Evolutionary conservation across 2,113 vertebrate species (phyloP), one percentile per base, ranked within the genome.

Genomic region (Pseudonaja textilis): DNA sequence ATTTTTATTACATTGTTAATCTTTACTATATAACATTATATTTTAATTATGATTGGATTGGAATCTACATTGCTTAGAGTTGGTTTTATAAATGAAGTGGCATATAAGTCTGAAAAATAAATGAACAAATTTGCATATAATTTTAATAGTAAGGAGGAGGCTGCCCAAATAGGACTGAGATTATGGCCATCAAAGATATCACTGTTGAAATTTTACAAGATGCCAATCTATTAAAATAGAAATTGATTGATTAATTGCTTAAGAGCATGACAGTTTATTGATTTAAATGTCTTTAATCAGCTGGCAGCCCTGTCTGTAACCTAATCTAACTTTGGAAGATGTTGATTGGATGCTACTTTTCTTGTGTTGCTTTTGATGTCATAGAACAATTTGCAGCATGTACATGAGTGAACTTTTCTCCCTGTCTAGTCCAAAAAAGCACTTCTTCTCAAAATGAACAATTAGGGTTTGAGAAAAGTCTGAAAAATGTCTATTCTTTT

Each of bases 401-500:
- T 89, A 1, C 29, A 26, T 34, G 90, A 92, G 93, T 47, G 64
- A 93, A 55, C 22, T 93, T 94, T 91, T 95, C 12, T n/a, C 52
- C 45, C 90, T 4, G 12, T 88, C 95, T 95, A 56, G 89, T 94
- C 90, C 93, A 85, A 18, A 95, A 93, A 91, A 89, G 89, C 92
- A 34, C 94, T 47, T 94, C 81, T 96, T 93, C 92, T 94, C 94
- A 90, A 96, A 97, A 97, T 96, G 94, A 97, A 97, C 93, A 96
- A 98, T 97, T 98, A 98, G 97, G 97, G 96, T 95, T 95, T 74
- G 95, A 95, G 97, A 96, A 97, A 97, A 97, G 96, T 94, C 98
- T 98, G 97, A 98, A 98, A 98, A 98, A 98, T 98, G 97, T 94
- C 94, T 98, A 97, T 97, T 97, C 98, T 97, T 98, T 97, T 98